Percentiles rank a stretch among this genome's conserved stretches.
These are phyloP conservation scores for Temnothorax ravouxi DNA, from an alignment of 2,888 invertebrate species.

Conservation along the genomic window DNA sequence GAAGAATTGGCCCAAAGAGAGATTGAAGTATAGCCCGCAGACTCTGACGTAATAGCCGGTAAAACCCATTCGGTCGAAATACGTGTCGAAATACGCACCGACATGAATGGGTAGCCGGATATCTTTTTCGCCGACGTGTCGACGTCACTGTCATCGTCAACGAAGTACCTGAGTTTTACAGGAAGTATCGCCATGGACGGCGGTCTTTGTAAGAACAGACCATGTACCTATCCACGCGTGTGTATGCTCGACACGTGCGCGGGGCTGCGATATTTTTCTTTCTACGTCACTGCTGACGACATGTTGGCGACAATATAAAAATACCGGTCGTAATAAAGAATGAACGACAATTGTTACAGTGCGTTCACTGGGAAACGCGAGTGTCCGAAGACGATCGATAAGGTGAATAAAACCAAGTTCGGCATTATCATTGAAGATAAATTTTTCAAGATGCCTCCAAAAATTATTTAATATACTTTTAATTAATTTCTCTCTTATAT, in stretches of 20 bases:
- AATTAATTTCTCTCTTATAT: neutral
- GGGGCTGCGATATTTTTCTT: constrained; percentile 40
- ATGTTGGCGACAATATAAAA: constrained; percentile 35
- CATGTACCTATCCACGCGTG: constrained; percentile 50
- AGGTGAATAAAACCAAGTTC: constrained; percentile 4
- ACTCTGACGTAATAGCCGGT: constrained; percentile 44
- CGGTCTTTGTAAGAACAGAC: constrained; percentile 60
- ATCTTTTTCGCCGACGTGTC: constrained; percentile 69
- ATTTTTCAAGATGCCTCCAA: neutral
- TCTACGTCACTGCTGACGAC: constrained; percentile 48
- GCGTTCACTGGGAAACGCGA: neutral
- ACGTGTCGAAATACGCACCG: constrained; percentile 67
- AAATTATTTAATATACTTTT: neutral
- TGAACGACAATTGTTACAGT: constrained; percentile 17
- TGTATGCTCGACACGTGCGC: constrained; percentile 58
- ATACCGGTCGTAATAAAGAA: constrained; percentile 44
- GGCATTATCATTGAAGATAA: too few relatives aligned
- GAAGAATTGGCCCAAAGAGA: constrained; percentile 28
- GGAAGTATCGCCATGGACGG: constrained; percentile 67
- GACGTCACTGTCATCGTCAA: constrained; percentile 55
- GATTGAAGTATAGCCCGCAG: constrained; percentile 52
- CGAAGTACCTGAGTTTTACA: constrained; percentile 52
- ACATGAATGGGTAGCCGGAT: constrained; percentile 64
- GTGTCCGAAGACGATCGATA: neutral
- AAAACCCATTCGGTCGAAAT: constrained; percentile 56